phyloP scores from a whole-genome alignment of 2,888 invertebrate genomes.

The Scaptomyza tumidula region DNA sequence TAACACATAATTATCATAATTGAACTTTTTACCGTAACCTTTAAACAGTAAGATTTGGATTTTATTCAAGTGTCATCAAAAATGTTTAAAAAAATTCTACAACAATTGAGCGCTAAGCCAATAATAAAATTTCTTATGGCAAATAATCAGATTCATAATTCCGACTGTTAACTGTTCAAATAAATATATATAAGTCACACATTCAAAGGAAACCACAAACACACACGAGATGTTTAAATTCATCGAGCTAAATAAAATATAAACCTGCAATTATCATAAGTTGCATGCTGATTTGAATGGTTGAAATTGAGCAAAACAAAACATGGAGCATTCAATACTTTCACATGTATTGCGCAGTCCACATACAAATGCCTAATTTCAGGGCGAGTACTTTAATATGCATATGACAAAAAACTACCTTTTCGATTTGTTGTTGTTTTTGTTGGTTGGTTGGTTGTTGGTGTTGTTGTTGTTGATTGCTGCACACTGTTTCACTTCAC shows the following conservation, averaged over 20 bases:
- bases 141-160: too few species aligned
- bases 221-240: not conserved
- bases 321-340: conserved; percentile 27
- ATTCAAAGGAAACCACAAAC: not conserved
- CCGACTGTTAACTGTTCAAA: too few species aligned
- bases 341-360: conserved; percentile 32
- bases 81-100: not conserved
- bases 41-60: not conserved
- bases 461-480: not conserved
- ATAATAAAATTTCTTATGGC: too few species aligned
- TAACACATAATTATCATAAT: too few species aligned
- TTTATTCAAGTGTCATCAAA: not conserved
- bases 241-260: too few species aligned
- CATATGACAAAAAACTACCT: conserved; percentile 51
- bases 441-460: not conserved
- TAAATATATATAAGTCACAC: too few species aligned
- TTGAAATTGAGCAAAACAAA: conserved; percentile 22
- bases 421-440: conserved; percentile 4
- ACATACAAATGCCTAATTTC: conserved; percentile 54
- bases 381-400: conserved; percentile 39
- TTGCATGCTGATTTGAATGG: conserved; percentile 5
- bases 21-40: too few species aligned
- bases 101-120: too few species aligned
- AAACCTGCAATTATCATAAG: not conserved
- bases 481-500: conserved; percentile 26